phyloP scores from a whole-genome alignment of 1,140 invertebrate species.

The Acromyrmex charruanus region DNA sequence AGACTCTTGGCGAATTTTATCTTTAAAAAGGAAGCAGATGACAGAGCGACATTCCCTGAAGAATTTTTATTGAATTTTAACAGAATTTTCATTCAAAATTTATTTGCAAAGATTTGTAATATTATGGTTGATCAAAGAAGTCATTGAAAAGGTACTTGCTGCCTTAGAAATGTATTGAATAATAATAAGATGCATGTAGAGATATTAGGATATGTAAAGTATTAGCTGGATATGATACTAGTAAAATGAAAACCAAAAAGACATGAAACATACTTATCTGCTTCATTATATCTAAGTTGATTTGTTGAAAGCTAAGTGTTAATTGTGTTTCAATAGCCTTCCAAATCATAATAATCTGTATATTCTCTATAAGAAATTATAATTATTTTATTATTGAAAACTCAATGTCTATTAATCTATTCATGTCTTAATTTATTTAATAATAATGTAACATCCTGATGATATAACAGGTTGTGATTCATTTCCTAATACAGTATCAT shows the following conservation, averaged over 20 bases:
- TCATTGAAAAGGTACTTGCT: neutral
- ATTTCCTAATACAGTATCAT: conserved; percentile 36
- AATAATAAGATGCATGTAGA: neutral
- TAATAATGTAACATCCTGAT: neutral
- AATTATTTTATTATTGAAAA: neutral
- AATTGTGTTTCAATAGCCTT: neutral
- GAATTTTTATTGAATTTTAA: neutral
- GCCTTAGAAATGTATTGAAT: neutral
- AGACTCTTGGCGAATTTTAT: neutral
- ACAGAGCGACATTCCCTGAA: no score
- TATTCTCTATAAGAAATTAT: neutral
- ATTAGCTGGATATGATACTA: neutral
- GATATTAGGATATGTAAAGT: neutral
- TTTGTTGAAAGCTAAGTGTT: neutral
- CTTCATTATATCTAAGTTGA: conserved; percentile 2
- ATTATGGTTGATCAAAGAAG: neutral
- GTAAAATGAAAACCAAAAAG: neutral
- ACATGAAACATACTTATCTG: neutral
- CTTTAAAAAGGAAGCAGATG: no score
- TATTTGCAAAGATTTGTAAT: neutral
- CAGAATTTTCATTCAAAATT: conserved; percentile 8
- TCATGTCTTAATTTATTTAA: neutral
- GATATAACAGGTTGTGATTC: neutral
- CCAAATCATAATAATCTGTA: neutral
- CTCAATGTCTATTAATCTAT: neutral